Percentiles rank a stretch among this genome's conserved stretches.
These are phyloP conservation scores for Orthosia gracilis DNA, from an alignment of 2,888 invertebrate genomes.

Conservation along the genomic window DNA sequence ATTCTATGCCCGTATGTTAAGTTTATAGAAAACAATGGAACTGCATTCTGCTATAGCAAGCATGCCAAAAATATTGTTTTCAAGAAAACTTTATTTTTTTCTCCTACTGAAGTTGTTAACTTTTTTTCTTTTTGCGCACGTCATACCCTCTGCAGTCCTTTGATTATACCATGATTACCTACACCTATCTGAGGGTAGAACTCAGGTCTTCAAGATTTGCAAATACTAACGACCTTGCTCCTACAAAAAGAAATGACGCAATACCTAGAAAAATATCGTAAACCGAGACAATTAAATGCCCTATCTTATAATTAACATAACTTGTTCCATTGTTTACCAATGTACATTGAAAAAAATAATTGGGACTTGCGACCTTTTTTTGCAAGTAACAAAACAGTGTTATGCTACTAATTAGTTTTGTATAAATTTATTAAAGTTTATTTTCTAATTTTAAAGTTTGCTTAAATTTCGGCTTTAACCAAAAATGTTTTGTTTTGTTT, in stretches of 20 bases:
- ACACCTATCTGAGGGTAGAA: not conserved
- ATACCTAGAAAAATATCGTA: slow-evolving; percentile 36
- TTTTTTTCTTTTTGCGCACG: not conserved
- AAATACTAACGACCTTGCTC: slow-evolving; percentile 29
- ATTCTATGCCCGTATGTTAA: not conserved
- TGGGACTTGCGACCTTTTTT: no score
- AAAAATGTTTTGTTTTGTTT: no score
- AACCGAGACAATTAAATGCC: slow-evolving; percentile 26
- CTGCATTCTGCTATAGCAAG: no score
- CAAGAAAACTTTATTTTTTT: not conserved
- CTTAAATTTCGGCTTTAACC: no score
- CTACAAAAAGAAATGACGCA: slow-evolving; percentile 44
- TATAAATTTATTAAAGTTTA: no score
- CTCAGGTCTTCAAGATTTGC: not conserved
- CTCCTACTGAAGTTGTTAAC: not conserved
- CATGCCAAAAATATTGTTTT: not conserved
- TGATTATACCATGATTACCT: no score
- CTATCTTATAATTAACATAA: slow-evolving; percentile 44
- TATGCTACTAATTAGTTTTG: no score
- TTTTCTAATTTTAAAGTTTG: no score
- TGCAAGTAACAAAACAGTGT: no score
- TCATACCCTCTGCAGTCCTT: not conserved
- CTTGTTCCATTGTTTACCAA: slow-evolving; percentile 39
- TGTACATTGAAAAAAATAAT: not conserved
- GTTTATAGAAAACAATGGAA: not conserved